Evolutionary conservation across 1,140 invertebrate genomes (phyloP).

Genomic region (Sesamia nonagrioides): DNA sequence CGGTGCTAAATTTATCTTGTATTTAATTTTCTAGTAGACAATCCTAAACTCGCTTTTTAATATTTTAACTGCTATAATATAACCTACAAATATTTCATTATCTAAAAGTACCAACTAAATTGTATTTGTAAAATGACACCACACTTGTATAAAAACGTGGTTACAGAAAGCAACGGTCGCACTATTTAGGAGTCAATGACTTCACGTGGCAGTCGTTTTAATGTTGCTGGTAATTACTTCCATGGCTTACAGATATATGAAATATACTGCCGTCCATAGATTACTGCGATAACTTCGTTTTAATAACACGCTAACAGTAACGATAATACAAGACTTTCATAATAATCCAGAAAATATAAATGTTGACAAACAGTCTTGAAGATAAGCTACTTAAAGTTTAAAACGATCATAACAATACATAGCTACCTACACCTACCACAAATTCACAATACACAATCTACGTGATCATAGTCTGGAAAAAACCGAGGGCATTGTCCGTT

Average conservation of each 20-base stretch:
- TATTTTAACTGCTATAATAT: neutral
- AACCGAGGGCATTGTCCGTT: conserved; percentile 81
- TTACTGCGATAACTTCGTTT: neutral
- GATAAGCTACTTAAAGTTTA: neutral
- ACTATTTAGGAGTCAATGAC: conserved; percentile 71
- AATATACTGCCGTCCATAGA: neutral
- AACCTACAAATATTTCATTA: neutral
- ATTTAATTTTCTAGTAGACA: neutral
- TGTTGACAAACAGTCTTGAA: neutral
- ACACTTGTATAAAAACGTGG: conserved; percentile 26
- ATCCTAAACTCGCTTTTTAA: neutral
- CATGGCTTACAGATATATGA: neutral
- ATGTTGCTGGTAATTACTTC: conserved; percentile 22
- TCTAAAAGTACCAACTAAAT: neutral
- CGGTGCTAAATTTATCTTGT: neutral
- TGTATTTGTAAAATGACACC: conserved; percentile 19
- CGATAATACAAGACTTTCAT: neutral
- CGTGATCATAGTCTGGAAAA: conserved; percentile 58
- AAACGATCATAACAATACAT: conserved; percentile 23
- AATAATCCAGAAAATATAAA: neutral
- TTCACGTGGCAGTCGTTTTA: conserved; percentile 35
- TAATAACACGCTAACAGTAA: neutral
- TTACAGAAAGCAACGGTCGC: conserved; percentile 56
- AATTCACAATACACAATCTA: conserved; percentile 47
- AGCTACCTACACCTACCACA: conserved; percentile 9